phyloP scores from a whole-genome alignment of 2,888 invertebrate genomes.

The Latheticus oryzae region DNA sequence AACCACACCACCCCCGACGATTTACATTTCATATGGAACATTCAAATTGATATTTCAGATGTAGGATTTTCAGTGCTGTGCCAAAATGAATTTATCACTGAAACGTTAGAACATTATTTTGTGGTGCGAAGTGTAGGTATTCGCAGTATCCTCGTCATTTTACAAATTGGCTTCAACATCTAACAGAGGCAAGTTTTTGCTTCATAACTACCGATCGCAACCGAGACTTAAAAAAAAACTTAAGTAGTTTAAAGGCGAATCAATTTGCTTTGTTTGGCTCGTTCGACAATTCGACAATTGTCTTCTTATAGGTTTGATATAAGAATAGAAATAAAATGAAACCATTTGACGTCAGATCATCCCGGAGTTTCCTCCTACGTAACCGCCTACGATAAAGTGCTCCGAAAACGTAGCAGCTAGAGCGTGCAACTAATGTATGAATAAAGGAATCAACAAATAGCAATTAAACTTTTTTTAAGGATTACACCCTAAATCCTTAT shows the following conservation, averaged over 20 bases:
- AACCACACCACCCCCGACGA: slow-evolving; percentile 30
- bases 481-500: slow-evolving; percentile 8
- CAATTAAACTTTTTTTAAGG: slow-evolving; percentile 4
- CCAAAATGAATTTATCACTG: slow-evolving; percentile 31
- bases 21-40: slow-evolving; percentile 28
- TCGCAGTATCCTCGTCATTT: slow-evolving; percentile 29
- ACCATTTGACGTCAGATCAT: slow-evolving; percentile 29
- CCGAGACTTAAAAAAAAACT: background rate
- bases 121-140: background rate
- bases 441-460: slow-evolving; percentile 6
- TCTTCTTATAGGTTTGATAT: too few relatives aligned
- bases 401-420: background rate
- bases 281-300: too few relatives aligned
- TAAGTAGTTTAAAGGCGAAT: slow-evolving; percentile 8
- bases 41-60: slow-evolving; percentile 32
- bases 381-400: slow-evolving; percentile 15
- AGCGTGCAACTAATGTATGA: slow-evolving; percentile 6
- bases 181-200: slow-evolving; percentile 10
- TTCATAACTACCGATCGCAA: background rate
- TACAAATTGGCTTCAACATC: slow-evolving; percentile 35
- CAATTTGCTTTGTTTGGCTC: slow-evolving; percentile 16
- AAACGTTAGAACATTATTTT: background rate
- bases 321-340: slow-evolving; percentile 20
- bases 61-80: slow-evolving; percentile 25
- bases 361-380: slow-evolving; percentile 31